Conservation (phyloP, 2,888 invertebrate species). For the Epicampocera succincta region DNA sequence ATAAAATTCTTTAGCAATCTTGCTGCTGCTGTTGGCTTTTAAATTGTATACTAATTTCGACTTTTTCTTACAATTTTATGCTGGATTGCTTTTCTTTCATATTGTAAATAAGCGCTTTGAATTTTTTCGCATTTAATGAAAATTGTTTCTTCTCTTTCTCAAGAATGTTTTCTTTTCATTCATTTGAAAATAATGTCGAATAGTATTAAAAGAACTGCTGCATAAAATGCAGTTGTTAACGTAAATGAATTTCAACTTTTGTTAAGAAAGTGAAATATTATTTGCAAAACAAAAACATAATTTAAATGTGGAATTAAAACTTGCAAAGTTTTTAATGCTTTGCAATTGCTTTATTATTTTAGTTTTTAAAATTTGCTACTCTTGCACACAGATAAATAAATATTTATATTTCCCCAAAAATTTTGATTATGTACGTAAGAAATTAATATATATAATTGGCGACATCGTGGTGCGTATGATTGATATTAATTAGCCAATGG, state of each 20-base stretch:
- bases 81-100: slow-evolving; percentile 30
- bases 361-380: too few species aligned
- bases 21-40: slow-evolving; percentile 28
- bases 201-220: slow-evolving; percentile 44
- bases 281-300: too few species aligned
- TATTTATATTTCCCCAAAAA: too few species aligned
- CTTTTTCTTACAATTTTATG: slow-evolving; percentile 35
- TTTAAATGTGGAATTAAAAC: too few species aligned
- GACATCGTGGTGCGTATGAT: too few species aligned
- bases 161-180: slow-evolving; percentile 9
- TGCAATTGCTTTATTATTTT: too few species aligned
- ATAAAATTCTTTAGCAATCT: slow-evolving; percentile 27
- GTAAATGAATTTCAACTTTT: slow-evolving; percentile 29
- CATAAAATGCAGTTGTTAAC: slow-evolving; percentile 48
- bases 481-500: too few species aligned
- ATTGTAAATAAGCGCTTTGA: slow-evolving; percentile 10
- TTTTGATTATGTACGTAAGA: too few species aligned
- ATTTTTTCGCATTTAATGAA: slow-evolving; percentile 21
- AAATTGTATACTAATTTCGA: slow-evolving; percentile 33
- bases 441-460: too few species aligned
- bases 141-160: slow-evolving; percentile 33
- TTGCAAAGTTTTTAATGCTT: too few species aligned
- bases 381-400: too few species aligned
- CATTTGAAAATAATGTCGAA: slow-evolving; percentile 38
- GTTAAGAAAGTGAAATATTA: not conserved